phyloP scores from a whole-genome alignment of 64 coral and sea anemone genomes.

The Montipora efflorescens region DNA sequence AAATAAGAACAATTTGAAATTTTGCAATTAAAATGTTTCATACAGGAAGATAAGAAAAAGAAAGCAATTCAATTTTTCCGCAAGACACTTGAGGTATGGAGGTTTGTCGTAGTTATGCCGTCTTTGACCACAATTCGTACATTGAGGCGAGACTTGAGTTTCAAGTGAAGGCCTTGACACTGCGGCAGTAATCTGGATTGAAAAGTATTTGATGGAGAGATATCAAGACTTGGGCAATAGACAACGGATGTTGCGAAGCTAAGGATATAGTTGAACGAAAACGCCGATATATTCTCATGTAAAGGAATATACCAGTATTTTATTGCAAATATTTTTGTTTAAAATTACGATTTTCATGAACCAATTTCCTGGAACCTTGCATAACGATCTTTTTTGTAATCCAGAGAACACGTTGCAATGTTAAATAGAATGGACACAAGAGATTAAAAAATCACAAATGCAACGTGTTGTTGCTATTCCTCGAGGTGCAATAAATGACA shows the following conservation, averaged over 20 bases:
- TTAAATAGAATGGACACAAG: background rate
- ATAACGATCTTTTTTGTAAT: background rate
- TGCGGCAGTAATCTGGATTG: background rate
- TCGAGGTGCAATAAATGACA: background rate
- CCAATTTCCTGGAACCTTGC: background rate
- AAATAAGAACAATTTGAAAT: too few relatives aligned
- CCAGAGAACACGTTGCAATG: background rate
- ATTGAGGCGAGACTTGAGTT: background rate
- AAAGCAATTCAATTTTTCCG: background rate
- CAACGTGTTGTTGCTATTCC: background rate
- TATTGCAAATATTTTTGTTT: background rate
- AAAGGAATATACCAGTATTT: background rate
- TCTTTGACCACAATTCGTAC: background rate
- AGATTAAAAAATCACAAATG: background rate
- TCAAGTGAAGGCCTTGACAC: background rate
- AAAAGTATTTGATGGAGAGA: background rate
- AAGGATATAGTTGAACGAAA: background rate
- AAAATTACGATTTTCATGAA: background rate
- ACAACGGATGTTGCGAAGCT: background rate
- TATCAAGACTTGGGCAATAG: background rate
- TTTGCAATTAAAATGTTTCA: background rate
- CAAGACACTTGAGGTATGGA: background rate
- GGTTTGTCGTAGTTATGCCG: background rate
- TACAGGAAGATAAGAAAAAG: background rate
- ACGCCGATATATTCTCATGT: background rate